These are phyloP conservation scores for Origma solitaria DNA, from an alignment of 2,113 vertebrate species.

Conservation along the genomic window DNA sequence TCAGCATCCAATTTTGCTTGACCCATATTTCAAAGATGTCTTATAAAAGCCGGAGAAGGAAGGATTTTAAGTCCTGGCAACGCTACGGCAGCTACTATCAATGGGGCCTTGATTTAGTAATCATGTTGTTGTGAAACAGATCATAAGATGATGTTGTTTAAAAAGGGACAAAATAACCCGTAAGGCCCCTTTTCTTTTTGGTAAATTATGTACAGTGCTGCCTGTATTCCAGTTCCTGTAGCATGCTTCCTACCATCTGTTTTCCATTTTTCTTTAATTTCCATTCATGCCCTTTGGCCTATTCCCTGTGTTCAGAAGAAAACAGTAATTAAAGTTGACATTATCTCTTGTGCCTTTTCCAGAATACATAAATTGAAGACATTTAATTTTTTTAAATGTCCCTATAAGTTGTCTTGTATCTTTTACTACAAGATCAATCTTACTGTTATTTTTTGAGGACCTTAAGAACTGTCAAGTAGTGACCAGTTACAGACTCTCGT, in stretches of 20 bases:
- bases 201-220: constrained; percentile 51
- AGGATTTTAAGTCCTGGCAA: background rate
- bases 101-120: constrained; percentile 8
- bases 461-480: background rate
- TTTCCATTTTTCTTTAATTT: constrained; percentile 78
- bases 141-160: constrained; percentile 5
- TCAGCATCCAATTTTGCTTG: constrained; percentile 7
- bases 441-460: background rate
- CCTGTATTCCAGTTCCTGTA: constrained; percentile 55
- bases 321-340: constrained; percentile 70
- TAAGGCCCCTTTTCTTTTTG: constrained; percentile 3
- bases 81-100: background rate
- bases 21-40: background rate
- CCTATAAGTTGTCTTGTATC: background rate
- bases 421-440: background rate
- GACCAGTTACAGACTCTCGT: background rate
- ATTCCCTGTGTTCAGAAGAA: constrained; percentile 60
- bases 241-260: constrained; percentile 70
- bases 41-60: background rate
- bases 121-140: constrained; percentile 7
- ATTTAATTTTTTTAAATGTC: background rate
- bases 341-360: constrained; percentile 63
- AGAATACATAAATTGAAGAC: constrained; percentile 27
- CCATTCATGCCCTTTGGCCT: constrained; percentile 68
- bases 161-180: constrained; percentile 13